phyloP scores from a whole-genome alignment of 2,888 invertebrate species.

The Sepioteuthis lessoniana region DNA sequence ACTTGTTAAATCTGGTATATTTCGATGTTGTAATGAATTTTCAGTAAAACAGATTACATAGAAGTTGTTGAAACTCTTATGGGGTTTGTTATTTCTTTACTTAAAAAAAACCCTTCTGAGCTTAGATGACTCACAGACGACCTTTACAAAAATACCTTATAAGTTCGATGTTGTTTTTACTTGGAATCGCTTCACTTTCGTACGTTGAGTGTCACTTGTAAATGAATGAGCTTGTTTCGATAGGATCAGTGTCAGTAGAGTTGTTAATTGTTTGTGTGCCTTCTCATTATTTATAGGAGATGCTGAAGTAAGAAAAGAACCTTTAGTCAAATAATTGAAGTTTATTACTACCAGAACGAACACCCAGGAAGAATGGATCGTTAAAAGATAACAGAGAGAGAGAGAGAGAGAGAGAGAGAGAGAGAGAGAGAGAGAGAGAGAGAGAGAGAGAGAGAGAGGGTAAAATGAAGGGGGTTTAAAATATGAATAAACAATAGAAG shows the following conservation, averaged over 20 bases:
- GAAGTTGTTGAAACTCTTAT: too few species aligned
- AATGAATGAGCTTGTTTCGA: neutral
- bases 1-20: neutral
- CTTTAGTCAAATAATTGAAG: neutral
- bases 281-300: conserved; percentile 18
- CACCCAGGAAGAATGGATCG: neutral
- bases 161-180: neutral
- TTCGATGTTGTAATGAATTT: neutral
- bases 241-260: neutral
- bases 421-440: neutral
- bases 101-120: neutral
- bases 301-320: neutral
- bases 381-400: neutral
- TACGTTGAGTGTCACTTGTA: neutral
- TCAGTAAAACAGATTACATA: neutral
- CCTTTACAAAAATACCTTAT: neutral
- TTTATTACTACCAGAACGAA: neutral
- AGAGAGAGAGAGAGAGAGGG: neutral
- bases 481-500: neutral
- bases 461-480: neutral
- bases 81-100: too few species aligned
- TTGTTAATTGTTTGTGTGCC: neutral
- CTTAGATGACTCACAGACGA: neutral
- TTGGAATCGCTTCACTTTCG: neutral
- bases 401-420: neutral